A percentile compares a stretch with the other conserved stretches of the same genome.
Conservation (phyloP, 2,888 invertebrate genomes). For the Napeogenes inachia region DNA sequence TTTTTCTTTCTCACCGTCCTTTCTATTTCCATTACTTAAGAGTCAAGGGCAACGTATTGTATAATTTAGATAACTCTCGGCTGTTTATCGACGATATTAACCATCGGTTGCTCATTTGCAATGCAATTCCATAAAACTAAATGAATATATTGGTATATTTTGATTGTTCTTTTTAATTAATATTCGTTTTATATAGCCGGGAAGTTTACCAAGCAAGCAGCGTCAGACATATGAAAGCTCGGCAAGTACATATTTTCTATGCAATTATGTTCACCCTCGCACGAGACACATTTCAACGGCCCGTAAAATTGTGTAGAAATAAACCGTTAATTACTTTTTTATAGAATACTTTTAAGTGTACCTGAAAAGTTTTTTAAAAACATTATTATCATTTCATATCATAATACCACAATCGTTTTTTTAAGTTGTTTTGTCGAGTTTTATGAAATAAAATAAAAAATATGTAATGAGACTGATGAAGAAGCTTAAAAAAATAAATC, state of each 20-base stretch:
- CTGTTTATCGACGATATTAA: no score
- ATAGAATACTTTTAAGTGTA: neutral
- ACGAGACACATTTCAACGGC: constrained; percentile 30
- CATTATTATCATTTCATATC: neutral
- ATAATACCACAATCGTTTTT: neutral
- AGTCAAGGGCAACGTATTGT: no score
- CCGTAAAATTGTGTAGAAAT: constrained; percentile 18
- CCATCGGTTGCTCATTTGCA: no score
- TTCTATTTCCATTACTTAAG: no score
- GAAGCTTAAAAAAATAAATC: no score
- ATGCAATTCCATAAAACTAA: neutral
- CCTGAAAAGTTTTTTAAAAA: neutral
- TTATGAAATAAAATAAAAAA: no score
- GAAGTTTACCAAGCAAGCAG: constrained; percentile 34
- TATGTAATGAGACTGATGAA: no score
- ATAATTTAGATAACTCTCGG: no score
- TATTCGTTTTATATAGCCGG: constrained; percentile 37
- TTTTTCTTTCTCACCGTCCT: no score
- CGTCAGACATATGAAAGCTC: constrained; percentile 58
- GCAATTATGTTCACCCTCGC: constrained; percentile 39
- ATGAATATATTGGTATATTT: neutral
- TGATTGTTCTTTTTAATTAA: neutral
- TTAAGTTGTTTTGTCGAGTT: no score
- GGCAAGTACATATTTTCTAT: constrained; percentile 56
- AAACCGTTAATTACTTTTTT: constrained; percentile 12